Percentiles rank a stretch among this genome's conserved stretches.
phyloP scores from a whole-genome alignment of 2,888 invertebrate species.

The Hyles lineata region DNA sequence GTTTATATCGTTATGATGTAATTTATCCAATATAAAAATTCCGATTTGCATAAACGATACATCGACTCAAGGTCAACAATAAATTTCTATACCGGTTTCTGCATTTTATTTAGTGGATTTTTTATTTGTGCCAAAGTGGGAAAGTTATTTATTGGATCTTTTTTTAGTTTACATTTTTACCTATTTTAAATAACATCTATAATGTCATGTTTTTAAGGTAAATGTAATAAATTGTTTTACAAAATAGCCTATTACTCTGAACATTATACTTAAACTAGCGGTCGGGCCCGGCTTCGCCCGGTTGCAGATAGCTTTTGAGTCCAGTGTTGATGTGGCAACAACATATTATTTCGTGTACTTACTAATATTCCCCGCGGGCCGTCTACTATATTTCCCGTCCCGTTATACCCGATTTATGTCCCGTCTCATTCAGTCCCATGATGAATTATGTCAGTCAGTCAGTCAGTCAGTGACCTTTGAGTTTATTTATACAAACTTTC shows the following conservation, averaged over 20 bases:
- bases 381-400: too few relatives aligned
- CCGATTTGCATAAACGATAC: not conserved
- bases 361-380: too few relatives aligned
- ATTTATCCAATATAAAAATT: not conserved
- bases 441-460: too few relatives aligned
- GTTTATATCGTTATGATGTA: not conserved
- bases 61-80: not conserved
- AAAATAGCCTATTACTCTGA: not conserved
- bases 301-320: too few relatives aligned
- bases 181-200: constrained; percentile 12
- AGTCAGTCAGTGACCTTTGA: too few relatives aligned
- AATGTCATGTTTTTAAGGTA: constrained; percentile 10
- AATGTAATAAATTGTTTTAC: not conserved
- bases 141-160: not conserved
- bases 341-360: too few relatives aligned
- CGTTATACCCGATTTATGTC: too few relatives aligned
- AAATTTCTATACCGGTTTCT: constrained; percentile 13
- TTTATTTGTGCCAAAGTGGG: not conserved
- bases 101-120: not conserved
- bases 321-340: too few relatives aligned
- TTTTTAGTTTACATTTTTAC: not conserved
- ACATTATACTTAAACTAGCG: too few relatives aligned
- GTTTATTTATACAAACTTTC: too few relatives aligned
- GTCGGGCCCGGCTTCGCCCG: too few relatives aligned
- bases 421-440: too few relatives aligned